Evolutionary conservation across 1,140 invertebrate species (phyloP), one percentile per base, ranked within the genome.

Genomic region (Zaprionus tsacasi): DNA sequence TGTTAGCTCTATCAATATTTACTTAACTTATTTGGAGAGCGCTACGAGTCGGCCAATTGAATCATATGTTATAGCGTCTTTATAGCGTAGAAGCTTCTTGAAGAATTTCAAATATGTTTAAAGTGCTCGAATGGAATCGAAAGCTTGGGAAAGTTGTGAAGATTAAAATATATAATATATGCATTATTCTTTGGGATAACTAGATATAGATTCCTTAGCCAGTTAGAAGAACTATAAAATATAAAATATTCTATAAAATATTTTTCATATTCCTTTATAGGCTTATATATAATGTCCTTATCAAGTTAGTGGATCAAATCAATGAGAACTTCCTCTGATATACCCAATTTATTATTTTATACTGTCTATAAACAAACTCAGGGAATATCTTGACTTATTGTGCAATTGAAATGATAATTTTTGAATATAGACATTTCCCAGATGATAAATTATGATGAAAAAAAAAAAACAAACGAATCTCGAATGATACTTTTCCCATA

Each of bases 1-100:
- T 35, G 35, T 40, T 15, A 33, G 30, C 15, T 70, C 52, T 17
- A 15, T 11, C 50, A 74, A 74, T 70, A 70, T 74, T 74, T 70
- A 33, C 40, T 11, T 35, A 57, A 52, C 66, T 35, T 74, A 70
- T 70, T 73, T 73, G 50, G 15, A 33, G 30, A 56, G 50, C 57
- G 33, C 50, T 50, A 21, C 52, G 66, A 57, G 67, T 35, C 17
- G 70, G 35, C 15, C 50, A 69, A 69, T 69, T 69, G 33, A 57
- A 50, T 52, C 36, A 57, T 67, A 30, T 17, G 17, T 15, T 7
- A 45, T 17, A 17, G 1, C 15, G 21, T 1, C 17, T 45, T 12
- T 4, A 17, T 17, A 11, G 15, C 8, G 21, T 13, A 11, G 45
- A 50, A 11, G n/a, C 6, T 45, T 50, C 17, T 21, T 25, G 11